phyloP scores from a whole-genome alignment of 2,797 vertebrate species.

The Crax fasciolata region DNA sequence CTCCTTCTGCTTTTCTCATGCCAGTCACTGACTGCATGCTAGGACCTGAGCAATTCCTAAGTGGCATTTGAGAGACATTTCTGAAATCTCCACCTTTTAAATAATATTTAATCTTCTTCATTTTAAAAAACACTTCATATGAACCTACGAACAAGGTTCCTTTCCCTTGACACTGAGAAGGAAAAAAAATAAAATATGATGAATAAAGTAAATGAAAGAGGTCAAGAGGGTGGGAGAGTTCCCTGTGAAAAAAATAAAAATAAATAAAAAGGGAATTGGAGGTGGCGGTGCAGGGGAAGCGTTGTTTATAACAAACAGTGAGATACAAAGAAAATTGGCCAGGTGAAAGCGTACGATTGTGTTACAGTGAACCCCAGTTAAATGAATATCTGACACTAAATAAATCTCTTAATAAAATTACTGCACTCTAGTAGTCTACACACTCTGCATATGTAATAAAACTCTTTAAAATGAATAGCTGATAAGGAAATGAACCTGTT shows the following conservation, averaged over 20 bases:
- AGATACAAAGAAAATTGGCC: constrained; percentile 69
- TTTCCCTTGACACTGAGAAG: neutral
- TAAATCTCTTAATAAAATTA: constrained; percentile 79
- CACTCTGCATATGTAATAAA: constrained; percentile 71
- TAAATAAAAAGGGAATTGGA: neutral
- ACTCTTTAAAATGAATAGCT: constrained; percentile 78
- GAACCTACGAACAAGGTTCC: neutral
- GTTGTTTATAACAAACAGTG: constrained; percentile 61
- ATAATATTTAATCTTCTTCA: neutral
- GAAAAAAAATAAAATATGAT: neutral
- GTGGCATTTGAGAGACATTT: neutral
- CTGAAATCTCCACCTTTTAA: neutral
- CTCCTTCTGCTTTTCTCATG: neutral
- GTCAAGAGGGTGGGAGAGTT: fast-evolving
- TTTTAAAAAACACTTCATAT: neutral
- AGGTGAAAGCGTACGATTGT: constrained; percentile 73
- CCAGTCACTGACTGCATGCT: neutral
- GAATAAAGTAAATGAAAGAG: neutral
- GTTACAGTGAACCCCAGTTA: constrained; percentile 66
- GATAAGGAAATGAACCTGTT: constrained; percentile 72
- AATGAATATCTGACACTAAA: constrained; percentile 67
- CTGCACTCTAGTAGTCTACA: constrained; percentile 40
- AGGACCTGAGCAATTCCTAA: neutral
- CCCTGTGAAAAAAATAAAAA: neutral
- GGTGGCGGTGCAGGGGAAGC: neutral